Conservation (phyloP, 2,888 invertebrate species). For the Gnatocerus cornutus region DNA sequence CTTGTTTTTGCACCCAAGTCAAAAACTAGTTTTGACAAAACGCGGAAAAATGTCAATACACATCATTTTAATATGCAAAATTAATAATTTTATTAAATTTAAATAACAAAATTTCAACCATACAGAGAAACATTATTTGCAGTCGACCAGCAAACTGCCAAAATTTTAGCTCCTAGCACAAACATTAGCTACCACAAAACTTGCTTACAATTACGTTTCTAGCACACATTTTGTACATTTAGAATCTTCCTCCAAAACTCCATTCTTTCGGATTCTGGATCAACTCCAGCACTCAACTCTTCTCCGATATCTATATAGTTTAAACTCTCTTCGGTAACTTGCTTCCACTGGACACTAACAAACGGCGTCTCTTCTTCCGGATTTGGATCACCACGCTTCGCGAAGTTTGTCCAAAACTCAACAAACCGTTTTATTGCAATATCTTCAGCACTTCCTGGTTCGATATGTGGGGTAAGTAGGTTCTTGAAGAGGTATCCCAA, state of each 20-base stretch:
- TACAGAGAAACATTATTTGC: no score
- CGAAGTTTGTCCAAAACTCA: conserved; percentile 64
- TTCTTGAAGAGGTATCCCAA: conserved; percentile 60
- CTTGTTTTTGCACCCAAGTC: no score
- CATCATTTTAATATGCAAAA: no score
- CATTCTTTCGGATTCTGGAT: conserved; percentile 47
- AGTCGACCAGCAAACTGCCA: no score
- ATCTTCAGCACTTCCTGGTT: conserved; percentile 59
- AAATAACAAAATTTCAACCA: no score
- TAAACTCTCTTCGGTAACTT: conserved; percentile 23
- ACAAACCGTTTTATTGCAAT: conserved; percentile 56
- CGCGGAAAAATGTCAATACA: no score
- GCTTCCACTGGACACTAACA: conserved; percentile 45
- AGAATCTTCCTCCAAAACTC: conserved; percentile 42
- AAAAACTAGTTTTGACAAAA: no score
- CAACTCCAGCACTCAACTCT: conserved; percentile 20
- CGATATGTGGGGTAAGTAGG: conserved; percentile 51
- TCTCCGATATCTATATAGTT: conserved; percentile 44
- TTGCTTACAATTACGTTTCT: no score
- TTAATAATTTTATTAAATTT: no score
- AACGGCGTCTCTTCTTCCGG: conserved; percentile 47
- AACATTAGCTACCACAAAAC: no score
- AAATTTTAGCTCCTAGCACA: no score
- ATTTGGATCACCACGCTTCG: conserved; percentile 58
- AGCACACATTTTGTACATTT: conserved; percentile 14